Base-by-base conservation (phyloP, 2,888 invertebrate genomes). In the Diplazon laetatorius region DNA sequence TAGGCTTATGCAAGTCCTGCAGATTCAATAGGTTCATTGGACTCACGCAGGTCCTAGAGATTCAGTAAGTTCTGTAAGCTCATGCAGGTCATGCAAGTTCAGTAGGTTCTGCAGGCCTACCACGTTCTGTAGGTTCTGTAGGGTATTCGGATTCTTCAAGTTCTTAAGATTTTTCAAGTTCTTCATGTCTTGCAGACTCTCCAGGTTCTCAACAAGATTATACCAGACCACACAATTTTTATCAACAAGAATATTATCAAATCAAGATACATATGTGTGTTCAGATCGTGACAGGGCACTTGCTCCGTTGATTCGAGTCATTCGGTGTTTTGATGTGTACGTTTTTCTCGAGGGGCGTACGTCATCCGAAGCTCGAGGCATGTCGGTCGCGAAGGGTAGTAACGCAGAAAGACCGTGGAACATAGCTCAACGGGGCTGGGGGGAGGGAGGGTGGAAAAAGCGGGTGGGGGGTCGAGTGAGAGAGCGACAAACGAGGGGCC, bases 401-500 rank as follows among this genome's bases (percentile, higher is more conserved):
- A 25, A 20, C 16, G 48, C 55, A 69, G 25, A 25, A 62, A 25
- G 52, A 37, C 25, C 57, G 35, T 8, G 39, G 42, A 46, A 73
- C 12, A 35, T 42, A 39, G 20, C 30, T n/a, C n/a, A n/a, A 18
- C 46, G 42, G 25, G 39, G 20, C 42, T 6, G 30, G 4, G 30
- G 30, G 30, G 2, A 30, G 30, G 6, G 30, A 30, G 30, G n/a
- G 42, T 52, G 59, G 48, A 70, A 50, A 57, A 46, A 65, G 55
- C n/a, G n/a, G n/a, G n/a, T n/a, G 63, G 25, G 37, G 65, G 25
- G 55, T 35, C 37, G 39, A n/a, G 39, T n/a, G n/a, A 63, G 63
- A 37, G 66, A 16, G 42, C 55, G 57, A 50, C 69, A 48, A 57
- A 46, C 65, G 55, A 60, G 22, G 35, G 65, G 22, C 46, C 30